Percentiles rank a stretch among this genome's conserved stretches.
phyloP scores from a whole-genome alignment of 1,140 invertebrate genomes.

The Pogonomyrmex californicus region DNA sequence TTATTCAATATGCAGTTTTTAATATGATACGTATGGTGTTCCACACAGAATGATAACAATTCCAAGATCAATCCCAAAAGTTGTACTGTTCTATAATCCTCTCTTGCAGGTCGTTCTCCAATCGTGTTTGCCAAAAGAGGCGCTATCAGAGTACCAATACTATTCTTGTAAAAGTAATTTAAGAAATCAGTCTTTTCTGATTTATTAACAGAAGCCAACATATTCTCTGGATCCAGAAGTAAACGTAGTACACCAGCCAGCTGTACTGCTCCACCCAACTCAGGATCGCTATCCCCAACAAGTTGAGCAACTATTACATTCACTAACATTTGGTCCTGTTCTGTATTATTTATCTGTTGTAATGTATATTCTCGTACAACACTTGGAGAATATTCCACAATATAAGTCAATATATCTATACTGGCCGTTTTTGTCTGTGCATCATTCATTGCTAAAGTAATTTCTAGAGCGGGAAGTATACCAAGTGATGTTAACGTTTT shows the following conservation, averaged over 20 bases:
- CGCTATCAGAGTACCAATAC: conserved; percentile 97
- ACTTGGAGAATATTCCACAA: conserved; percentile 99
- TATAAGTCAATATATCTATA: conserved; percentile 99
- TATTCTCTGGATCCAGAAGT: conserved; percentile 99
- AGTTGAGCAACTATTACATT: conserved; percentile 99
- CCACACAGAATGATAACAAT: conserved; percentile 99
- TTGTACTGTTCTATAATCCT: conserved; percentile 99
- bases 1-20: conserved; percentile 99
- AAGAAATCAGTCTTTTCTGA: conserved; percentile 99
- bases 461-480: conserved; percentile 97
- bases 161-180: conserved; percentile 99
- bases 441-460: conserved; percentile 97
- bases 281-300: conserved; percentile 94
- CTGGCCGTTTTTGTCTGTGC: conserved; percentile 97
- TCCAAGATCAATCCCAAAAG: conserved; percentile 97
- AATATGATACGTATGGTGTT: conserved; percentile 99
- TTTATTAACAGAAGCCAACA: conserved; percentile 97
- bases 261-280: conserved; percentile 98
- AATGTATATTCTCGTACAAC: conserved; percentile 98
- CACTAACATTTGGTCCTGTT: conserved; percentile 97
- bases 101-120: conserved; percentile 94
- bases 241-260: conserved; percentile 97
- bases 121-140: conserved; percentile 96
- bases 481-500: conserved; percentile 98
- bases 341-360: conserved; percentile 95